These are phyloP conservation scores for Serranus cabrilla DNA, from an alignment of 2,797 vertebrate species.

Conservation along the genomic window DNA sequence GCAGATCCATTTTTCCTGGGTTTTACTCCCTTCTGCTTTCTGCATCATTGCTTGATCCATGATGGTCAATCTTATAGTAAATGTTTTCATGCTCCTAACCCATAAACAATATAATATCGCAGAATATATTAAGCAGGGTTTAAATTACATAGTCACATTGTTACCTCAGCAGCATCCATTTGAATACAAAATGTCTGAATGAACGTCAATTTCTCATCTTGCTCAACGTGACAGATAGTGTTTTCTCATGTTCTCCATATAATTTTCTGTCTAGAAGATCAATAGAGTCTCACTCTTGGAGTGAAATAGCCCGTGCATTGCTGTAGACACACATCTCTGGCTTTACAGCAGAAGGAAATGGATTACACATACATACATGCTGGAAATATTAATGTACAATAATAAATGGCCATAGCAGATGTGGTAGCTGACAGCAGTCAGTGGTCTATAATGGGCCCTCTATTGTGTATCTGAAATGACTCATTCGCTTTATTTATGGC, in stretches of 20 bases:
- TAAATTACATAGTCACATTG: slow-evolving; percentile 38
- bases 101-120: slow-evolving; percentile 59
- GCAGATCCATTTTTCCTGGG: slow-evolving; percentile 46
- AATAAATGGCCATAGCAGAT: slow-evolving; percentile 56
- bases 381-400: slow-evolving; percentile 63
- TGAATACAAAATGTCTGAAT: slow-evolving; percentile 41
- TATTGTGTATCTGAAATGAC: slow-evolving; percentile 75
- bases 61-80: slow-evolving; percentile 63
- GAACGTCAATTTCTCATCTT: slow-evolving; percentile 56
- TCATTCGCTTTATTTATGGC: slow-evolving; percentile 77
- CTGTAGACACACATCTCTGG: slow-evolving; percentile 34
- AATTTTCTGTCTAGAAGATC: slow-evolving; percentile 64
- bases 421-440: slow-evolving; percentile 61
- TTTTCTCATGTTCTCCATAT: slow-evolving; percentile 60
- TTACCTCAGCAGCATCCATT: slow-evolving; percentile 51
- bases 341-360: slow-evolving; percentile 48
- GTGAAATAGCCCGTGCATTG: slow-evolving; percentile 43
- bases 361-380: slow-evolving; percentile 63
- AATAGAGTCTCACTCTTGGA: slow-evolving; percentile 54
- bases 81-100: slow-evolving; percentile 61
- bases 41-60: slow-evolving; percentile 68
- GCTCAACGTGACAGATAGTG: slow-evolving; percentile 51
- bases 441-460: slow-evolving; percentile 63
- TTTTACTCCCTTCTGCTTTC: slow-evolving; percentile 63
- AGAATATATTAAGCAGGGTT: slow-evolving; percentile 46